A percentile compares a stretch with the other conserved stretches of the same genome.
These are phyloP conservation scores for Quadroppia sp. DNA, from an alignment of 2,888 invertebrate species.

Conservation along the genomic window DNA sequence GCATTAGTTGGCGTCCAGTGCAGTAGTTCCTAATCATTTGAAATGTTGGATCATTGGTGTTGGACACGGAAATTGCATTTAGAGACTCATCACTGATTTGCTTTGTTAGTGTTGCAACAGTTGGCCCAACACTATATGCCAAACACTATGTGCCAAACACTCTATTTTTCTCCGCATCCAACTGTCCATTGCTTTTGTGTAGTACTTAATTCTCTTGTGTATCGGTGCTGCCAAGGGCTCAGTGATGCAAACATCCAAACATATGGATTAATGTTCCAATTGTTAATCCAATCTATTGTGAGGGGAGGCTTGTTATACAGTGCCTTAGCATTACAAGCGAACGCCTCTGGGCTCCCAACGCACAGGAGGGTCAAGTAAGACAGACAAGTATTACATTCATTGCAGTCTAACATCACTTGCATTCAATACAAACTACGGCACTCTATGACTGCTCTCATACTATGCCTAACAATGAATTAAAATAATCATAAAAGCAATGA, in stretches of 20 bases:
- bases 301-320: conserved; percentile 9
- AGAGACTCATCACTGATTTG: conserved; percentile 17
- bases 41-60: conserved; percentile 30
- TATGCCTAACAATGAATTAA: not conserved
- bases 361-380: conserved; percentile 35
- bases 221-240: conserved; percentile 31
- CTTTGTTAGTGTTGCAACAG: conserved; percentile 36
- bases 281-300: conserved; percentile 34
- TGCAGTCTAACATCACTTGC: not conserved
- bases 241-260: conserved; percentile 3
- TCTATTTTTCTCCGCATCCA: conserved; percentile 19
- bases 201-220: conserved; percentile 26
- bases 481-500: conserved; percentile 7
- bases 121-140: conserved; percentile 25
- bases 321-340: conserved; percentile 8
- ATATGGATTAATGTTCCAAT: conserved; percentile 39
- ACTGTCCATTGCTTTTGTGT: conserved; percentile 25
- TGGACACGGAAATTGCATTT: conserved; percentile 36
- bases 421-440: not conserved
- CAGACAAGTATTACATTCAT: conserved; percentile 14
- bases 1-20: not conserved
- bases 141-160: not conserved
- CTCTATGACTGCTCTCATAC: not conserved
- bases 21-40: conserved; percentile 21
- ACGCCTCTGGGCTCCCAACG: conserved; percentile 33